Conservation (phyloP, 2,888 invertebrate species). For the Drosophila anomalata region DNA sequence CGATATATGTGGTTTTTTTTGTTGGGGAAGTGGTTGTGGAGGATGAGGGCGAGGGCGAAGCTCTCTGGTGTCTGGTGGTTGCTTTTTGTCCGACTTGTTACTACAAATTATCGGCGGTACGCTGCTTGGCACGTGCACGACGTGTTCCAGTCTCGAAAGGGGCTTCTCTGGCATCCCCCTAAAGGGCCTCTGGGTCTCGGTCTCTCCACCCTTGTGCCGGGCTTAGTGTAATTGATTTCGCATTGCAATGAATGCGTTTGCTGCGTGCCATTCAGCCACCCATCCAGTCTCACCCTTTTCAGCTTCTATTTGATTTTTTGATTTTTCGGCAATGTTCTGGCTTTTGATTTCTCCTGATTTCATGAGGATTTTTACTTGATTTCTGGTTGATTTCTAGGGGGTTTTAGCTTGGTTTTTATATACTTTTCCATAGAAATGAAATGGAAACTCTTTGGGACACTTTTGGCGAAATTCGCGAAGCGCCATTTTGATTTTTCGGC, state of each 20-base stretch:
- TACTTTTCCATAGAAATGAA: too few relatives aligned
- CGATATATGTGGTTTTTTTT: too few relatives aligned
- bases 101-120: conserved; percentile 75
- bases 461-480: not conserved
- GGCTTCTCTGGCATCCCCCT: conserved; percentile 3
- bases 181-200: not conserved
- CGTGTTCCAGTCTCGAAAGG: conserved; percentile 16
- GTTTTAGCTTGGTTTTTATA: not conserved
- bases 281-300: conserved; percentile 52
- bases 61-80: conserved; percentile 62
- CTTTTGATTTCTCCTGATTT: not conserved
- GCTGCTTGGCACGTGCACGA: conserved; percentile 70
- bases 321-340: conserved; percentile 17
- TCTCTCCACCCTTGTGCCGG: conserved; percentile 33
- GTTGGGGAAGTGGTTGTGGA: too few relatives aligned
- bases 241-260: conserved; percentile 76
- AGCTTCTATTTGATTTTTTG: conserved; percentile 60
- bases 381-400: not conserved
- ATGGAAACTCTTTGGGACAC: too few relatives aligned
- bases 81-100: conserved; percentile 62
- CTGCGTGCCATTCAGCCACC: conserved; percentile 63
- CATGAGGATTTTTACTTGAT: not conserved
- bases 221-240: conserved; percentile 74
- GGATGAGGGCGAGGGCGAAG: not conserved
- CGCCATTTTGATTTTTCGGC: not conserved